A percentile compares a stretch with the other conserved stretches of the same genome.
phyloP scores from a whole-genome alignment of 2,888 invertebrate genomes.

The Caenorhabditis becei region DNA sequence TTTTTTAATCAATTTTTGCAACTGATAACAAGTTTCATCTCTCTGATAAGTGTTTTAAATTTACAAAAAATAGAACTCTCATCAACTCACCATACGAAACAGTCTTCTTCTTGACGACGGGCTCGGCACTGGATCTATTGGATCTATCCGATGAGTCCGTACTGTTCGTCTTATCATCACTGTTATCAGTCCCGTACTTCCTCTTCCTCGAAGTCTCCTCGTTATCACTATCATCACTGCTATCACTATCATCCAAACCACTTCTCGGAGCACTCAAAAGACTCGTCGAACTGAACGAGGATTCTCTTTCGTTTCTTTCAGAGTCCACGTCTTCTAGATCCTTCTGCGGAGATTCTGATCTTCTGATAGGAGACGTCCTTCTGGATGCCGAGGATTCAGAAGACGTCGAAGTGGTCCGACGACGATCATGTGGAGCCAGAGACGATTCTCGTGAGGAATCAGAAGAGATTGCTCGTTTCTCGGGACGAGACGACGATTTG shows the following conservation, averaged over 20 bases:
- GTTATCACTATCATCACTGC: neutral
- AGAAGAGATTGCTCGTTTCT: neutral
- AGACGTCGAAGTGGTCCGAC: neutral
- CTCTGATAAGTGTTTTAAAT: no score
- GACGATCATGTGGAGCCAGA: neutral
- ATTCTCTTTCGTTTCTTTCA: neutral
- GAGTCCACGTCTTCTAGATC: neutral
- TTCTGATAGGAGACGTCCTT: neutral
- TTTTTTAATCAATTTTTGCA: no score
- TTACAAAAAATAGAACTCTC: no score
- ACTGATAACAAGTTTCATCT: no score
- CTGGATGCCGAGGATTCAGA: neutral
- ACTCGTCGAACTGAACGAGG: constrained; percentile 50
- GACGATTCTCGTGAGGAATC: constrained; percentile 24
- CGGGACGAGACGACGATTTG: neutral
- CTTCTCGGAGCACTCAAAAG: constrained; percentile 6
- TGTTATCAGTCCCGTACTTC: neutral
- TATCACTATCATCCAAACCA: neutral
- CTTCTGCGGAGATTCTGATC: neutral
- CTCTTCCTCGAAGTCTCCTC: constrained; percentile 2
- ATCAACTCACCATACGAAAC: neutral
- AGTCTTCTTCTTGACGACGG: neutral
- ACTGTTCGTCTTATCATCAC: neutral
- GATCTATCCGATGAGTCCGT: neutral
- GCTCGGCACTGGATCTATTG: constrained; percentile 1